Evolutionary conservation across 2,113 vertebrate species (phyloP).

Genomic region (Otolemur garnettii): DNA sequence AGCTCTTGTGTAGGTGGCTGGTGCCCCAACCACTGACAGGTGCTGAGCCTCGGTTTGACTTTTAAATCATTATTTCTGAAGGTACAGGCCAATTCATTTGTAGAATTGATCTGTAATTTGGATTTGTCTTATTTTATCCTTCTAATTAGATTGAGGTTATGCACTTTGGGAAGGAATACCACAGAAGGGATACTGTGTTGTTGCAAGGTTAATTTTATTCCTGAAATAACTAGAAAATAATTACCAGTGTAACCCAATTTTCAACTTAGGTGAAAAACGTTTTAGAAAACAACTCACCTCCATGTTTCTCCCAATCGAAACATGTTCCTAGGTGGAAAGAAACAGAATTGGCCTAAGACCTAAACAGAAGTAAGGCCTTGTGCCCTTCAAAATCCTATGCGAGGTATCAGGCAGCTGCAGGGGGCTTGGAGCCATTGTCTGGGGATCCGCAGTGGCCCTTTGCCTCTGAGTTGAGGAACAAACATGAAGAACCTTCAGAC

Average conservation of each 20-base stretch:
- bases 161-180: background rate
- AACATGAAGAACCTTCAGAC: background rate
- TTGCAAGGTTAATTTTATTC: background rate
- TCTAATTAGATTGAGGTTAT: background rate
- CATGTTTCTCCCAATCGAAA: background rate
- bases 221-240: constrained; percentile 44
- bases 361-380: background rate
- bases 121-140: background rate
- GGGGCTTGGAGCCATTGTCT: background rate
- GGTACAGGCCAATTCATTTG: background rate
- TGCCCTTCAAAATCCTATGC: background rate
- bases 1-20: too few relatives aligned
- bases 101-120: background rate
- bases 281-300: background rate
- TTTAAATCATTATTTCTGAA: background rate
- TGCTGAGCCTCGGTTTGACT: background rate
- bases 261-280: background rate
- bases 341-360: background rate
- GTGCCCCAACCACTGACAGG: too few relatives aligned
- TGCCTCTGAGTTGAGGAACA: background rate
- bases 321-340: background rate
- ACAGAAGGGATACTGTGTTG: background rate
- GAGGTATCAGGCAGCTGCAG: background rate
- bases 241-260: background rate
- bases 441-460: background rate